Evolutionary conservation across 2,113 vertebrate species (phyloP).

Genomic region (Mobula hypostoma): DNA sequence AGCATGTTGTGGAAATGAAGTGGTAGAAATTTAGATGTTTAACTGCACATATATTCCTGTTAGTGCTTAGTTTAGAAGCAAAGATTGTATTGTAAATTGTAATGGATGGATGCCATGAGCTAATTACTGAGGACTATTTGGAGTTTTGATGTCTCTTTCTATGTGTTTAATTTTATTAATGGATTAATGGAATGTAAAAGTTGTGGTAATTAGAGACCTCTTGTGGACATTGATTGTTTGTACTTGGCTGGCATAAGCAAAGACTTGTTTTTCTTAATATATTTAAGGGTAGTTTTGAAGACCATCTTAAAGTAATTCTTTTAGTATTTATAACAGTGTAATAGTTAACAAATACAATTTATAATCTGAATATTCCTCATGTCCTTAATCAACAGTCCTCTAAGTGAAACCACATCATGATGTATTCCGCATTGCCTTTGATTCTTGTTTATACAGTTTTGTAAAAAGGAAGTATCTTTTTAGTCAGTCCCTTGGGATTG

Average conservation of each 20-base stretch:
- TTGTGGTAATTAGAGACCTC: constrained; percentile 15
- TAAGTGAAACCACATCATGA: background rate
- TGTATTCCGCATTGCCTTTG: background rate
- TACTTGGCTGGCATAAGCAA: background rate
- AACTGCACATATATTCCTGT: background rate
- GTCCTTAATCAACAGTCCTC: background rate
- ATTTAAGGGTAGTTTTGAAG: background rate
- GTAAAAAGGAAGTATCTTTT: no score
- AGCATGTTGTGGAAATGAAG: background rate
- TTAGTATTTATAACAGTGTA: background rate
- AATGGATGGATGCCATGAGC: background rate
- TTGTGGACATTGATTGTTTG: background rate
- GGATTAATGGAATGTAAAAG: constrained; percentile 1
- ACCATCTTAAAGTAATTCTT: background rate
- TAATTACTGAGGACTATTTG: background rate
- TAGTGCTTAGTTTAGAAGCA: background rate
- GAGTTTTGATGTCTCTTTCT: background rate
- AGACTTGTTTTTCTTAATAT: background rate
- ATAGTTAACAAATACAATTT: background rate
- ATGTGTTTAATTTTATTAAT: constrained; percentile 11
- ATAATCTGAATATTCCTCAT: background rate
- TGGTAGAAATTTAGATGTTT: background rate
- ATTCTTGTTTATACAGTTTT: background rate
- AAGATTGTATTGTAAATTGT: background rate
- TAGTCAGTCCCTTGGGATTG: no score